Conservation (phyloP, 2,888 invertebrate genomes). For the Drosophila picticornis region DNA sequence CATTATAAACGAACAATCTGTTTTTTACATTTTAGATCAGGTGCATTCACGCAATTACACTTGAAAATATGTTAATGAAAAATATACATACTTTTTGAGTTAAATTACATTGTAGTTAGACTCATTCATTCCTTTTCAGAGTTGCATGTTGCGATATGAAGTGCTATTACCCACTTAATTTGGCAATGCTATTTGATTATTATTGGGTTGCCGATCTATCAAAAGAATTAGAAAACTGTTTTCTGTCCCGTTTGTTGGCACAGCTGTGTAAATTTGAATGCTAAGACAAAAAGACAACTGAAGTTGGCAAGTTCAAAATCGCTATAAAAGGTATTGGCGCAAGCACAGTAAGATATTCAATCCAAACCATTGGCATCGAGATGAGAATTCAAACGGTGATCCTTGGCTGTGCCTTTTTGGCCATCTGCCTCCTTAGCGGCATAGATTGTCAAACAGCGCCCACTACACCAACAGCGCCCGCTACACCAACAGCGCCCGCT, state of each 20-base stretch:
- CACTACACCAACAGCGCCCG: no score
- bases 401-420: slow-evolving; percentile 28
- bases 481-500: no score
- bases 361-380: not conserved
- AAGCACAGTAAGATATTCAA: slow-evolving; percentile 4
- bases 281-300: not conserved
- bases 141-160: not conserved
- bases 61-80: not conserved
- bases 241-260: not conserved
- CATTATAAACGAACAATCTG: not conserved
- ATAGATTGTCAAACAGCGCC: not conserved
- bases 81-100: not conserved
- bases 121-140: no score
- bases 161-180: not conserved
- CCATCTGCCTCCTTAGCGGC: slow-evolving; percentile 8
- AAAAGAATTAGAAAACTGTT: not conserved
- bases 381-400: slow-evolving; percentile 34
- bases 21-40: not conserved
- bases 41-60: not conserved
- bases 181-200: not conserved
- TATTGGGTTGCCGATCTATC: not conserved
- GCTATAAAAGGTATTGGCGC: slow-evolving; percentile 15
- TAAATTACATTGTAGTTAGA: no score
- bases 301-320: not conserved
- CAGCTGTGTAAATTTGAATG: slow-evolving; percentile 1